Conservation (phyloP, 2,888 invertebrate species). For the Trichacis sp. region DNA sequence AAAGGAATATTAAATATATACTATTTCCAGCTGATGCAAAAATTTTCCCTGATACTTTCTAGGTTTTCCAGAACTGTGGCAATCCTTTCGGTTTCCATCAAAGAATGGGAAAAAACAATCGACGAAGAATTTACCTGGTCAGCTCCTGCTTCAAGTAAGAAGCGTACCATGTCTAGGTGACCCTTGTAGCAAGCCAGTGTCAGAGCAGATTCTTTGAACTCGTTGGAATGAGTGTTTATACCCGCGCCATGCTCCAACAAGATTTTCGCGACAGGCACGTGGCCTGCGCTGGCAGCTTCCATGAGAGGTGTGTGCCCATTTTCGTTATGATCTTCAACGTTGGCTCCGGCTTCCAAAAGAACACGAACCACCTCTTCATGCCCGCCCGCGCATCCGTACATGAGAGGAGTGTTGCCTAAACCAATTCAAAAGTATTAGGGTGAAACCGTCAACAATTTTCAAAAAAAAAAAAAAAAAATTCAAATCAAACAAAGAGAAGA, state of each 20-base stretch:
- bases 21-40: too few relatives aligned
- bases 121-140: constrained; percentile 73
- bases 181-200: constrained; percentile 96
- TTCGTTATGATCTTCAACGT: constrained; percentile 98
- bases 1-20: too few relatives aligned
- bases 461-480: too few relatives aligned
- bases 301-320: constrained; percentile 99
- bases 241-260: constrained; percentile 94
- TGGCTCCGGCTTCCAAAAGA: constrained; percentile 89
- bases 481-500: too few relatives aligned
- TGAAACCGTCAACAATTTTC: too few relatives aligned
- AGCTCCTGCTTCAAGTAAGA: constrained; percentile 94
- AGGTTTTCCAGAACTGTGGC: too few relatives aligned
- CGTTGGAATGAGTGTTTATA: constrained; percentile 98
- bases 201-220: constrained; percentile 98
- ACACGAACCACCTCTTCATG: constrained; percentile 93
- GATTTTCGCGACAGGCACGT: constrained; percentile 92
- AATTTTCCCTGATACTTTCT: too few relatives aligned
- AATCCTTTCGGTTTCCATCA: not conserved
- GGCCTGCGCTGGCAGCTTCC: constrained; percentile 98
- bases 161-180: constrained; percentile 96
- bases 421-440: too few relatives aligned
- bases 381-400: constrained; percentile 96
- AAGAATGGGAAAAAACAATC: not conserved
- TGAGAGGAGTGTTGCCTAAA: constrained; percentile 91